Conservation (phyloP, 2,113 vertebrate genomes). For the Herpetotheres cachinnans region DNA sequence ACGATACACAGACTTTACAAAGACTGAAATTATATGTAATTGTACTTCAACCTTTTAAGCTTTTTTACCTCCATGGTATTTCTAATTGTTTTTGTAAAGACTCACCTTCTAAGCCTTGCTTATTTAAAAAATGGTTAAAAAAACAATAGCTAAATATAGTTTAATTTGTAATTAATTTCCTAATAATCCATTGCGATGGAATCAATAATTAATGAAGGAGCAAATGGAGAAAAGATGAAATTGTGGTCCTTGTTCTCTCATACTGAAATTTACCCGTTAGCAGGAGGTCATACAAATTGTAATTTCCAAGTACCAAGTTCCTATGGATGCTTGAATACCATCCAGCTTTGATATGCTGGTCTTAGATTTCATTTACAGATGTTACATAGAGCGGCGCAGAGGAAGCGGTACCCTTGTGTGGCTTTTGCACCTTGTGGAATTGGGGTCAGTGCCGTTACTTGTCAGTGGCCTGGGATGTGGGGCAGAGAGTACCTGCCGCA, state of each 20-base stretch:
- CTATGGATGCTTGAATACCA: fast-evolving
- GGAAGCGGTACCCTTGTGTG: neutral
- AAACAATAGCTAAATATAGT: neutral
- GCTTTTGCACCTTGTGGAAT: neutral
- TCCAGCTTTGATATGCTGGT: neutral
- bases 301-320: neutral
- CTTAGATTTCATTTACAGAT: neutral
- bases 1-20: neutral
- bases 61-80: neutral
- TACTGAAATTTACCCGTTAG: neutral
- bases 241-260: neutral
- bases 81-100: neutral
- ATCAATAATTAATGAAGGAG: neutral
- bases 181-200: neutral
- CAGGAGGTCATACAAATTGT: neutral
- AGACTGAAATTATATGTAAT: neutral
- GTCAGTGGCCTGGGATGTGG: neutral
- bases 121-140: neutral
- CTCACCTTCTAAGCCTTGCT: neutral
- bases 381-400: fast-evolving
- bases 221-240: neutral
- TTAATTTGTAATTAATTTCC: neutral
- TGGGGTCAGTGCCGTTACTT: neutral
- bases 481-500: neutral
- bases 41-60: neutral